These are phyloP conservation scores for Saturnia pavonia DNA, from an alignment of 2,888 invertebrate species.

Conservation along the genomic window DNA sequence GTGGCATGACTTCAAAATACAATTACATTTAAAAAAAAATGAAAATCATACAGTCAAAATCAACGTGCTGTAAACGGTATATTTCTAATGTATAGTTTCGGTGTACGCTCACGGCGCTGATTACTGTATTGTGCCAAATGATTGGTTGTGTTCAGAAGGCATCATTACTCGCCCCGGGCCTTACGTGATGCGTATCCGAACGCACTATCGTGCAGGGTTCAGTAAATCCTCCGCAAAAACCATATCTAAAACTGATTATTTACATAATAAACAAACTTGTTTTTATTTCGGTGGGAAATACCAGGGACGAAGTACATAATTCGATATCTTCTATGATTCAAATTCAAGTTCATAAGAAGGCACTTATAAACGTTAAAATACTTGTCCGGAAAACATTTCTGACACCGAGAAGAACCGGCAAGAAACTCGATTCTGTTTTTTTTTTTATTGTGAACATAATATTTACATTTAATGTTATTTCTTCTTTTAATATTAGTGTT, in stretches of 20 bases:
- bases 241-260: not conserved
- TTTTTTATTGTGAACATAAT: too few relatives aligned
- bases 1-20: not conserved
- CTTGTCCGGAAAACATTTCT: too few relatives aligned
- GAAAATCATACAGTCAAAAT: not conserved
- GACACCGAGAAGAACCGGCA: too few relatives aligned
- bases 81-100: not conserved
- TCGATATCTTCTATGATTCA: not conserved
- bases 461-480: too few relatives aligned
- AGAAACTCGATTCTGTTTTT: too few relatives aligned
- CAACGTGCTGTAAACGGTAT: not conserved
- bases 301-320: not conserved
- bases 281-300: not conserved
- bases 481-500: too few relatives aligned
- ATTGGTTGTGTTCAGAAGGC: constrained; percentile 31
- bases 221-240: not conserved
- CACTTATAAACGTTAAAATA: too few relatives aligned
- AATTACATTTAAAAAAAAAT: not conserved
- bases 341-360: too few relatives aligned
- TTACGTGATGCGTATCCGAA: constrained; percentile 14
- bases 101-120: constrained; percentile 37
- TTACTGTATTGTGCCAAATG: constrained; percentile 53
- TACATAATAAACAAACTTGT: not conserved
- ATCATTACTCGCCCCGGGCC: constrained; percentile 25
- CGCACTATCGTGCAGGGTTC: constrained; percentile 17